Evolutionary conservation across 2,113 vertebrate genomes (phyloP).

Genomic region (Triplophysa tibetana): DNA sequence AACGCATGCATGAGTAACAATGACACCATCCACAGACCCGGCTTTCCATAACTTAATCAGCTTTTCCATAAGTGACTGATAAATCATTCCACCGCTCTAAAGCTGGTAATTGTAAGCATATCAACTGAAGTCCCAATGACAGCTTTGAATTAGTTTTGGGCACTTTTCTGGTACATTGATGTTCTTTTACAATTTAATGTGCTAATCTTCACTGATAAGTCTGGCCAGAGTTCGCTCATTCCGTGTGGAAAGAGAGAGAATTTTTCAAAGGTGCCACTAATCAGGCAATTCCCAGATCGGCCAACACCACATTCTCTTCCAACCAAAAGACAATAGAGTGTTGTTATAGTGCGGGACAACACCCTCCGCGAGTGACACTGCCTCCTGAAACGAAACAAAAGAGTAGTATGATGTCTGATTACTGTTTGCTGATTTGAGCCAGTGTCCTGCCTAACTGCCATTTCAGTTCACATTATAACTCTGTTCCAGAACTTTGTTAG

Average conservation of each 20-base stretch:
- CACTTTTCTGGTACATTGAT: conserved; percentile 22
- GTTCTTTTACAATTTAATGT: conserved; percentile 21
- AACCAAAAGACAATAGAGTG: conserved; percentile 46
- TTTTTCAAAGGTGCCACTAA: conserved; percentile 40
- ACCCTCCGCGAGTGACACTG: conserved; percentile 28
- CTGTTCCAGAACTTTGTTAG: conserved; percentile 3
- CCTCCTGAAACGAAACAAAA: conserved; percentile 38
- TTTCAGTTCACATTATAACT: conserved; percentile 10
- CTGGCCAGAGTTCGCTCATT: conserved; percentile 11
- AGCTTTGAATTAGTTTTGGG: conserved; percentile 14
- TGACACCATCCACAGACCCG: conserved; percentile 46
- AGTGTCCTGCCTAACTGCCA: conserved; percentile 10
- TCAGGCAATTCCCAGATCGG: background rate
- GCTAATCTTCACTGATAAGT: conserved; percentile 30
- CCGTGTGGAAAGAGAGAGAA: conserved; percentile 43
- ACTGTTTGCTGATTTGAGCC: conserved; percentile 14
- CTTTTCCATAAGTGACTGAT: conserved; percentile 46
- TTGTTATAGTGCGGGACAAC: conserved; percentile 37
- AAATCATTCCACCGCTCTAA: conserved; percentile 39
- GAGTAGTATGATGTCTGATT: conserved; percentile 16
- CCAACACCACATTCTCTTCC: conserved; percentile 43
- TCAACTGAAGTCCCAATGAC: conserved; percentile 32
- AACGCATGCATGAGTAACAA: conserved; percentile 42
- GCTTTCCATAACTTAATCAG: conserved; percentile 41
- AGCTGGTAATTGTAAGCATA: conserved; percentile 23